Percentiles rank a stretch among this genome's conserved stretches.
Evolutionary conservation across 2,888 invertebrate species (phyloP).

Genomic region (Megamerina dolium): DNA sequence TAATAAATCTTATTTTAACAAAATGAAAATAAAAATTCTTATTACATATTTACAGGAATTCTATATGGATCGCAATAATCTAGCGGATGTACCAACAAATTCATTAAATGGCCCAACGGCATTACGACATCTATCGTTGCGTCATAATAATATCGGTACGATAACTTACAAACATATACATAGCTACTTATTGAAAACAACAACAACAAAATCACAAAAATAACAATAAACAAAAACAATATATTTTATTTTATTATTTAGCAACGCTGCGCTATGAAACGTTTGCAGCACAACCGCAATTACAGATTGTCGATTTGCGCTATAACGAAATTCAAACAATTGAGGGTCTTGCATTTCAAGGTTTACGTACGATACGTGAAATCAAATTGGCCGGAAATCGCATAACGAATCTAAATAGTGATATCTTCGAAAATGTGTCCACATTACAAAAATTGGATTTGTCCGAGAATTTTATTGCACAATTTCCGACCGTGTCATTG

Average conservation of each 20-base stretch:
- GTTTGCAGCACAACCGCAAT: conserved; percentile 62
- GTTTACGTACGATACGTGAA: conserved; percentile 60
- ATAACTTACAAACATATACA: conserved; percentile 9
- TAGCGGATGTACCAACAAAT: conserved; percentile 67
- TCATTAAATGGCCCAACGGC: conserved; percentile 76
- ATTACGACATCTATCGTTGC: conserved; percentile 66
- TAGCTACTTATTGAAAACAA: background rate
- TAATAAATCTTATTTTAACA: too few relatives aligned
- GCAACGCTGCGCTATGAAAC: conserved; percentile 63
- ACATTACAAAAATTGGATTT: conserved; percentile 75
- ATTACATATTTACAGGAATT: conserved; percentile 57
- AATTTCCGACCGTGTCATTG: conserved; percentile 73
- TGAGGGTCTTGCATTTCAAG: conserved; percentile 69
- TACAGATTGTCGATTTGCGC: conserved; percentile 73
- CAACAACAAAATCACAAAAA: background rate
- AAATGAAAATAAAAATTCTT: too few relatives aligned
- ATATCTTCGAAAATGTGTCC: conserved; percentile 69
- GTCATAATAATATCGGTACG: conserved; percentile 76
- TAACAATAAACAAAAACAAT: conserved; percentile 3
- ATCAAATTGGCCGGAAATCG: conserved; percentile 74
- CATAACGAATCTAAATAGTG: conserved; percentile 74
- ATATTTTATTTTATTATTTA: conserved; percentile 51
- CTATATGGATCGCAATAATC: conserved; percentile 73
- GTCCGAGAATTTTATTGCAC: conserved; percentile 77
- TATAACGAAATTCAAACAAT: conserved; percentile 69